These are phyloP conservation scores for Atta colombica DNA, from an alignment of 1,140 invertebrate genomes.

Conservation along the genomic window DNA sequence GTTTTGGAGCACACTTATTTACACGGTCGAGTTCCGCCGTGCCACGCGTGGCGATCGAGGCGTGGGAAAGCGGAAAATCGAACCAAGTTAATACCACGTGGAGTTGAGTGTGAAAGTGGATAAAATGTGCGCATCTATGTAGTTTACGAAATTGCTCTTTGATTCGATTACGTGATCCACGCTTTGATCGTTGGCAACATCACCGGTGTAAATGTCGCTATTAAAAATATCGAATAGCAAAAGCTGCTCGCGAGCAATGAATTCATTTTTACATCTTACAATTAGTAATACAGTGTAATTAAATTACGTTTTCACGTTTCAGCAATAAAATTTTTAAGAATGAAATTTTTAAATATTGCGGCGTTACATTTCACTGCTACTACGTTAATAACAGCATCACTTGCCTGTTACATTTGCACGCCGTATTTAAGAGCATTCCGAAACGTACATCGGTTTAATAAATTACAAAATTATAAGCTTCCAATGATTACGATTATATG, in stretches of 20 bases:
- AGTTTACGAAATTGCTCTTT: not conserved
- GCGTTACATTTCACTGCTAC: conserved; percentile 30
- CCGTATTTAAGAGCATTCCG: not conserved
- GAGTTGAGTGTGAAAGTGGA: conserved; percentile 8
- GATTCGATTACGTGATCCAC: not conserved
- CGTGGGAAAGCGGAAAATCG: conserved; percentile 50
- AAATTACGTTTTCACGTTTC: conserved; percentile 21
- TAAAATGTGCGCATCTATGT: conserved; percentile 1
- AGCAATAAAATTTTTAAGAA: not conserved
- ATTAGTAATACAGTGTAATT: not conserved
- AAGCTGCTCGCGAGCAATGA: not conserved
- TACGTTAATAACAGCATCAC: conserved; percentile 23
- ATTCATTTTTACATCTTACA: not conserved
- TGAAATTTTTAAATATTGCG: not conserved
- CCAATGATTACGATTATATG: not conserved
- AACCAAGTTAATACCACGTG: not conserved
- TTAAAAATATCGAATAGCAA: not conserved
- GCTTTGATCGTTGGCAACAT: conserved; percentile 9
- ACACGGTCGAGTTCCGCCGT: conserved; percentile 42
- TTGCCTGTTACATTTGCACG: not conserved
- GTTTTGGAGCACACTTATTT: conserved; percentile 31
- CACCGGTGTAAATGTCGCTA: not conserved
- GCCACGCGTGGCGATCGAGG: conserved; percentile 25
- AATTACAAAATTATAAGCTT: conserved; percentile 1
- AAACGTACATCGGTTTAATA: not conserved